phyloP scores from a whole-genome alignment of 2,113 vertebrate species.

The Eulacestoma nigropectus region DNA sequence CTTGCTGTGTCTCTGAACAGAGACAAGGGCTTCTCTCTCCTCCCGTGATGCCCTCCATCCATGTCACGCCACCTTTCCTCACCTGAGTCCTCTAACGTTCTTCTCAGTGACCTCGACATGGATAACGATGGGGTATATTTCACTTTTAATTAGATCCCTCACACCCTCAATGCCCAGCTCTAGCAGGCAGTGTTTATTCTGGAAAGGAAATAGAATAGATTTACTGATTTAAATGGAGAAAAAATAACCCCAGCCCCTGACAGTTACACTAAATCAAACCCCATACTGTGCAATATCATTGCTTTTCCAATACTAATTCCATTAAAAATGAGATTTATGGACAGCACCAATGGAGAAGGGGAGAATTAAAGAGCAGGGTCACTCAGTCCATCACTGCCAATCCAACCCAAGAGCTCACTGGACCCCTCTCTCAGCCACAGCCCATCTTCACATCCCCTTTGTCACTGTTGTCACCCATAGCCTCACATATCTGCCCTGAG shows the following conservation, averaged over 20 bases:
- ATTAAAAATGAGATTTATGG: conserved; percentile 58
- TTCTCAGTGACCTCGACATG: conserved; percentile 77
- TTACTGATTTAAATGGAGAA: conserved; percentile 65
- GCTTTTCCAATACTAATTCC: conserved; percentile 68
- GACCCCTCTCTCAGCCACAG: background rate
- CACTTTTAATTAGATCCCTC: conserved; percentile 71
- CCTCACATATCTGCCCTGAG: background rate
- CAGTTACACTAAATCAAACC: conserved; percentile 62
- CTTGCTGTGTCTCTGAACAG: background rate
- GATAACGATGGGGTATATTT: conserved; percentile 79
- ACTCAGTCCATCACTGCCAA: conserved; percentile 1
- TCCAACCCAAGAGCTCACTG: background rate
- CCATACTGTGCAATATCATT: conserved; percentile 56
- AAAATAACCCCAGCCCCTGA: conserved; percentile 51
- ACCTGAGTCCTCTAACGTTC: conserved; percentile 76
- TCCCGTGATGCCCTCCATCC: background rate
- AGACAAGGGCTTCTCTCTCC: background rate
- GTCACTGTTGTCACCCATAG: background rate
- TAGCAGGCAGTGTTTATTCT: conserved; percentile 78
- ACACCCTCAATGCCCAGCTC: conserved; percentile 70
- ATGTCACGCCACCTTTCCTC: background rate
- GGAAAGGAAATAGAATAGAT: conserved; percentile 56
- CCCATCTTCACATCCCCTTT: background rate
- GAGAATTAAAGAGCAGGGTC: conserved; percentile 23
- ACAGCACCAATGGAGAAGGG: background rate